Evolutionary conservation across 2,888 invertebrate species (phyloP), one percentile per base, ranked within the genome.

Genomic region (Mayetiola destructor): DNA sequence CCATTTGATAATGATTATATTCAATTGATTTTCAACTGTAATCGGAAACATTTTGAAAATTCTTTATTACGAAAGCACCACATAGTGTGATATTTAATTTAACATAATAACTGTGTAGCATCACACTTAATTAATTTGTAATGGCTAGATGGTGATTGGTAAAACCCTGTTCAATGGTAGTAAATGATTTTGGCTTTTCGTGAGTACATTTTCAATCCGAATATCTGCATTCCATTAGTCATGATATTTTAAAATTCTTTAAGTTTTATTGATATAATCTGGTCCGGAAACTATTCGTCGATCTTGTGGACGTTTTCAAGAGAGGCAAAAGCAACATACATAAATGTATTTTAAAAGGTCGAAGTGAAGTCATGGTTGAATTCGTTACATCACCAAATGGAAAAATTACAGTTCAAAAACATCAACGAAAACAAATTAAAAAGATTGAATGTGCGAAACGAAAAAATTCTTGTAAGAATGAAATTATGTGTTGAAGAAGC

Each of bases 81-180:
- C 48, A 48, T 48, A 48, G 48, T 48, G 48, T 48, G 48, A 48
- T n/a, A n/a, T 48, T 27, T 27, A 48, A 48, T n/a, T n/a, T n/a
- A 23, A 27, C 48, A 23, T 27, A 48, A 48, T 48, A 48, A 48
- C 27, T 48, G 48, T 27, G 27, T 48, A n/a, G 27, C 48, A 16
- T 48, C 27, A 27, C n/a, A n/a, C 27, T 48, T 48, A 48, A 48
- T 48, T 27, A 48, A 48, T 48, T 48, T 48, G 48, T 48, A 48
- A 48, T 48, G 27, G 27, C 16, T 27, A 48, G 27, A 48, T 48
- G 48, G 27, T 48, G 48, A 48, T 27, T 48, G 14, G n/a, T 2
- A 10, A 8, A 23, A 48, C 27, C 14, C 6, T 3, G 23, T 20
- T n/a, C n/a, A n/a, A n/a, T 21, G 16, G 27, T 27, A 27, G 10